phyloP scores from a whole-genome alignment of 2,797 vertebrate species.

The Darevskia nairensis region DNA sequence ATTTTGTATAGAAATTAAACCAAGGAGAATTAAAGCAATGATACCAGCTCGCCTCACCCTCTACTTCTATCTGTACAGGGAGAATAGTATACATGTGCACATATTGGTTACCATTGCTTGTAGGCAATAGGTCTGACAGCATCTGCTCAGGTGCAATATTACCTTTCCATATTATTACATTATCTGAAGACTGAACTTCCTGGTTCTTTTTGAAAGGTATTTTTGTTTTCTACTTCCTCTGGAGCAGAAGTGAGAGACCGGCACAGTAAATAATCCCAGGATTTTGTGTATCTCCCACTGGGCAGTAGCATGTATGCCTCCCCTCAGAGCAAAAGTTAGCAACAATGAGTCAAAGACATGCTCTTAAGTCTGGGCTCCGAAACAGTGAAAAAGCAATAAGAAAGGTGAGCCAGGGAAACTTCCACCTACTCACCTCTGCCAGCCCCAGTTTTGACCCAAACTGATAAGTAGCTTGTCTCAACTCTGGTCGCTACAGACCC shows the following conservation, averaged over 20 bases:
- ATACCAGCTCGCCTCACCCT: not conserved
- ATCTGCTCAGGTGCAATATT: not conserved
- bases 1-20: not conserved
- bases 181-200: not conserved
- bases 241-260: not conserved
- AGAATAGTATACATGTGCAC: not conserved
- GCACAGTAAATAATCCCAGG: not conserved
- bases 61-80: not conserved
- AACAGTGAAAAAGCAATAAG: not conserved
- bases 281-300: not conserved
- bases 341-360: not conserved
- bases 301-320: not conserved
- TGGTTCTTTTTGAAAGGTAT: not conserved
- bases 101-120: not conserved
- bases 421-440: not conserved
- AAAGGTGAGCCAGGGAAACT: not conserved
- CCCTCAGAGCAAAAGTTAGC: not conserved
- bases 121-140: not conserved
- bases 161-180: not conserved
- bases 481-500: not conserved
- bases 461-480: not conserved
- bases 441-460: not conserved
- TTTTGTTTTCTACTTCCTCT: not conserved
- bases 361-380: not conserved
- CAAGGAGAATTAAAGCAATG: too few species aligned